Conservation (phyloP, 2,888 invertebrate species). For the Spodoptera littoralis region DNA sequence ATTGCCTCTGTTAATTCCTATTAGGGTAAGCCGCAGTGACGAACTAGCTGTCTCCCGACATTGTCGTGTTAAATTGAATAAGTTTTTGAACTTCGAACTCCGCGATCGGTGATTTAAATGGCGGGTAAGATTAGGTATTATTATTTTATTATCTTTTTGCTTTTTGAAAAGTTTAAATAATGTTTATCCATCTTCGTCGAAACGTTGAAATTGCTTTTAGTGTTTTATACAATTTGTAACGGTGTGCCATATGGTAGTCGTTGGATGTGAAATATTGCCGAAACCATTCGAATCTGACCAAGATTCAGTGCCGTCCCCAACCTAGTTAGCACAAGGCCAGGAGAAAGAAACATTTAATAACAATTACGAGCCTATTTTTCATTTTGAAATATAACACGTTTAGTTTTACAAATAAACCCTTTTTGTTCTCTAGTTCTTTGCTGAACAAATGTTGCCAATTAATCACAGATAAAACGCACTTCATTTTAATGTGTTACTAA, state of each 20-base stretch:
- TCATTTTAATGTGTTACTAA: slow-evolving; percentile 29
- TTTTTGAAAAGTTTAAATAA: background rate
- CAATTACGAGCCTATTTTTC: too few species aligned
- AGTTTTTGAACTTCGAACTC: background rate
- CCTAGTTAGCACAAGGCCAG: too few species aligned
- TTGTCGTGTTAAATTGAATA: slow-evolving; percentile 11
- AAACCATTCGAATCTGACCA: too few species aligned
- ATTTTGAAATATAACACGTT: background rate
- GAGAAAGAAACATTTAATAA: too few species aligned
- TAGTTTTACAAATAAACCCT: background rate
- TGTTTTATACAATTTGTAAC: too few species aligned
- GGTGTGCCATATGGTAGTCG: too few species aligned
- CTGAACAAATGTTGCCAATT: slow-evolving; percentile 10
- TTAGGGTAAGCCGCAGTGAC: slow-evolving; percentile 32
- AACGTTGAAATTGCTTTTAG: too few species aligned
- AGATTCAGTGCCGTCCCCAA: too few species aligned
- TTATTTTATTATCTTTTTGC: background rate
- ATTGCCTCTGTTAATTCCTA: slow-evolving; percentile 39
- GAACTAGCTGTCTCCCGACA: slow-evolving; percentile 12
- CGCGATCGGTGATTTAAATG: slow-evolving; percentile 4
- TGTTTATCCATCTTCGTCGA: too few species aligned
- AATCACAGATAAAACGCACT: slow-evolving; percentile 37
- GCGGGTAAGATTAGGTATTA: slow-evolving; percentile 13
- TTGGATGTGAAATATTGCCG: too few species aligned
- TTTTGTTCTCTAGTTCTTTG: background rate